Evolutionary conservation across 1,140 invertebrate genomes (phyloP).

Genomic region (Brachionus calyciflorus): DNA sequence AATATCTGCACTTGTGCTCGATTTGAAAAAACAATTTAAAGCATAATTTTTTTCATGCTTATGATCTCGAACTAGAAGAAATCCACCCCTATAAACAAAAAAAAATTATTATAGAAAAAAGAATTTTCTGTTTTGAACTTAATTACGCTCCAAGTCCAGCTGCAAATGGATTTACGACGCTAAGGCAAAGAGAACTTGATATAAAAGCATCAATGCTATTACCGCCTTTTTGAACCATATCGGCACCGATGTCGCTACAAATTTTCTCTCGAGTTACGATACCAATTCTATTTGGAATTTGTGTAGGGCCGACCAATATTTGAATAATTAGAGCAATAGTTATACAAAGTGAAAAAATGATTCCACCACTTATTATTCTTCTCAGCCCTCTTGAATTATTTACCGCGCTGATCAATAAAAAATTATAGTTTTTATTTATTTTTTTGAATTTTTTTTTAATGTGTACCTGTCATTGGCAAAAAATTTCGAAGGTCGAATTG

Average conservation of each 20-base stretch:
- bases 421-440: background rate
- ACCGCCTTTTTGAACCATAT: constrained; percentile 20
- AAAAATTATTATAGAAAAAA: background rate
- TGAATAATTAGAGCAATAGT: constrained; percentile 45
- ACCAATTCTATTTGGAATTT: constrained; percentile 34
- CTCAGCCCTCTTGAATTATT: constrained; percentile 19
- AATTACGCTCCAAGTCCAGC: constrained; percentile 40
- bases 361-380: constrained; percentile 20
- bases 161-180: constrained; percentile 30
- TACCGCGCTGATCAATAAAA: background rate
- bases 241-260: constrained; percentile 38
- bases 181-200: constrained; percentile 20
- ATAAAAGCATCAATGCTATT: constrained; percentile 44
- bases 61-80: constrained; percentile 36
- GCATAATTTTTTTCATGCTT: constrained; percentile 42
- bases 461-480: constrained; percentile 36
- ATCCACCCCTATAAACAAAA: constrained; percentile 13
- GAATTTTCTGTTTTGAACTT: no score
- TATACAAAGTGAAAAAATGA: background rate
- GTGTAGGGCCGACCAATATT: constrained; percentile 12
- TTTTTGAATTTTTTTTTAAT: background rate
- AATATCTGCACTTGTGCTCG: background rate
- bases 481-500: constrained; percentile 40
- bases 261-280: constrained; percentile 39
- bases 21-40: constrained; percentile 43